Evolutionary conservation across 2,888 invertebrate genomes (phyloP).

Genomic region (Pammene fasciana): DNA sequence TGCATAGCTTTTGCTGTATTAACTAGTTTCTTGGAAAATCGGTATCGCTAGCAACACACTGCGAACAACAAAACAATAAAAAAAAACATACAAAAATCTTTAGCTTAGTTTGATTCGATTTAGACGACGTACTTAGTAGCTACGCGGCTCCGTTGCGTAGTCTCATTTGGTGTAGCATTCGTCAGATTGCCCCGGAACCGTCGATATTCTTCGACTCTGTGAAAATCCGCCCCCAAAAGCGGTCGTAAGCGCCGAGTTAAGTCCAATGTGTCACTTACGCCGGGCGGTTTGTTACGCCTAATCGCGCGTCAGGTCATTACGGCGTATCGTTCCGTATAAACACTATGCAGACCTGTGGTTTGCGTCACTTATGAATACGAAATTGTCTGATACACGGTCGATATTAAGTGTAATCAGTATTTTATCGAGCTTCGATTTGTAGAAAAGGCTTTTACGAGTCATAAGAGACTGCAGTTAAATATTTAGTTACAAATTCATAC

Average conservation of each 20-base stretch:
- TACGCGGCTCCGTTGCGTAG: too few relatives aligned
- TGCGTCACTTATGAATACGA: constrained; percentile 12
- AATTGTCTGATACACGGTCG: neutral
- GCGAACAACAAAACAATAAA: too few relatives aligned
- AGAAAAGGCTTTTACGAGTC: neutral
- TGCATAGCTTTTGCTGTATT: neutral
- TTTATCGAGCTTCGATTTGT: constrained; percentile 7
- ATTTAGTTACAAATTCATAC: too few relatives aligned
- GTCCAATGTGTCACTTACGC: neutral
- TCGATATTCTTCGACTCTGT: neutral
- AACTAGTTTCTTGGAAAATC: neutral
- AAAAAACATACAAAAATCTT: too few relatives aligned
- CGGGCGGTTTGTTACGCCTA: constrained; percentile 2
- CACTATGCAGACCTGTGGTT: constrained; percentile 15
- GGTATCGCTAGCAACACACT: too few relatives aligned
- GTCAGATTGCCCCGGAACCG: neutral
- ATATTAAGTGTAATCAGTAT: constrained; percentile 10
- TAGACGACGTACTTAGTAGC: too few relatives aligned
- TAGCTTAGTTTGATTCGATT: too few relatives aligned
- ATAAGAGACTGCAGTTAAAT: neutral
- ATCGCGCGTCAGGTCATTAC: constrained; percentile 4
- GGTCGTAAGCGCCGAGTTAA: neutral
- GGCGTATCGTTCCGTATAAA: constrained; percentile 22
- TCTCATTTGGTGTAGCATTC: too few relatives aligned
- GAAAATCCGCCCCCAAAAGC: neutral